Conservation (phyloP, 2,888 invertebrate genomes). For the Oxyteleia sp. region DNA sequence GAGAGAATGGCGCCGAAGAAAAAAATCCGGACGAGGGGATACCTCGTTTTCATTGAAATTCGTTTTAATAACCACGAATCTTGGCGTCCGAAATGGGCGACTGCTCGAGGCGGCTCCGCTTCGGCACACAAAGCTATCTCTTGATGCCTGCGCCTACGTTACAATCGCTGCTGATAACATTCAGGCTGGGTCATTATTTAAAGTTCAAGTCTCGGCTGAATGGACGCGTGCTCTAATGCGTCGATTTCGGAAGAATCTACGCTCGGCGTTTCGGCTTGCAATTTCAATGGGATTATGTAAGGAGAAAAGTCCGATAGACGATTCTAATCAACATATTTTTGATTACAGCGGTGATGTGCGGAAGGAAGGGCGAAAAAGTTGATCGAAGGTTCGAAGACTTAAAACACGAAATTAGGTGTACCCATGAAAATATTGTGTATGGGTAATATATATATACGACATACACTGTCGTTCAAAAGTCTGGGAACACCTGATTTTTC, state of each 20-base stretch:
- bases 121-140: conserved; percentile 73
- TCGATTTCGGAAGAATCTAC: conserved; percentile 51
- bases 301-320: conserved; percentile 37
- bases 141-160: conserved; percentile 65
- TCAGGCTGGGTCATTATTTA: conserved; percentile 73
- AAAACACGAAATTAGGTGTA: too few relatives aligned
- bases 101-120: conserved; percentile 44
- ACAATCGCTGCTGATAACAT: conserved; percentile 76
- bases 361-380: too few relatives aligned
- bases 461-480: too few relatives aligned
- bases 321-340: conserved; percentile 57
- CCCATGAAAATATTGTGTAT: too few relatives aligned
- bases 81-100: conserved; percentile 72
- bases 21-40: conserved; percentile 15
- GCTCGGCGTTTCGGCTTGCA: too few relatives aligned
- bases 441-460: too few relatives aligned
- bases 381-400: too few relatives aligned
- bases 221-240: conserved; percentile 64
- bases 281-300: conserved; percentile 53
- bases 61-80: conserved; percentile 69
- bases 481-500: too few relatives aligned
- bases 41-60: conserved; percentile 66
- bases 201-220: conserved; percentile 70
- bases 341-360: too few relatives aligned
- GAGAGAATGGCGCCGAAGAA: background rate